Conservation (phyloP, 2,113 vertebrate species). For the Notechis scutatus region DNA sequence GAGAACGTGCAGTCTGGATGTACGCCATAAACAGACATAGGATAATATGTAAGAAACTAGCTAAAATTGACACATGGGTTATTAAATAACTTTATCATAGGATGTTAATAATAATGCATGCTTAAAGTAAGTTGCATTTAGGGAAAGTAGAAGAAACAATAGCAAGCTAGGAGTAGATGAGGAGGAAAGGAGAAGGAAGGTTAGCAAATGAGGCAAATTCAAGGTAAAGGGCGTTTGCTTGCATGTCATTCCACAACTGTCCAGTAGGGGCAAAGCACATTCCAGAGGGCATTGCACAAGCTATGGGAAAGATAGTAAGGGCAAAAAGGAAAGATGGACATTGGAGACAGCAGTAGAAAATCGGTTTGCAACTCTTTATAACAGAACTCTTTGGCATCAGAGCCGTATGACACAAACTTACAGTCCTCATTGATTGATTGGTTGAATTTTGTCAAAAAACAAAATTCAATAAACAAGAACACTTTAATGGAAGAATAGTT, state of each 20-base stretch:
- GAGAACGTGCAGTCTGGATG: conserved; percentile 89
- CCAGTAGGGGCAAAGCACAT: conserved; percentile 68
- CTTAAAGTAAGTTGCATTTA: conserved; percentile 99
- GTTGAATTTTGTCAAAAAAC: not conserved
- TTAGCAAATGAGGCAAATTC: conserved; percentile 48
- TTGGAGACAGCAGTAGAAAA: not conserved
- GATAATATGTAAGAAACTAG: conserved; percentile 81
- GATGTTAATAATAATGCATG: conserved; percentile 88
- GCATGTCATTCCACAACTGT: conserved; percentile 58
- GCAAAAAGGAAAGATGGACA: conserved; percentile 17
- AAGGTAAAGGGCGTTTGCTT: not conserved
- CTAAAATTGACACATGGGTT: conserved; percentile 81
- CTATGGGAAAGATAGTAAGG: conserved; percentile 35
- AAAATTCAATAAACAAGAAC: not conserved
- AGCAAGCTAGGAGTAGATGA: conserved; percentile 73
- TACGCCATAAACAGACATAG: conserved; percentile 80
- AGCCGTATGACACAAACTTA: not conserved
- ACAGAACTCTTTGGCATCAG: not conserved
- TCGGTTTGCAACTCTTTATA: not conserved
- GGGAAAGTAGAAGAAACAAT: conserved; percentile 93
- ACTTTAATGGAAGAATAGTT: not conserved
- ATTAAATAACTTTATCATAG: conserved; percentile 72
- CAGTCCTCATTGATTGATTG: not conserved
- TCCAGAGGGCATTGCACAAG: conserved; percentile 35
- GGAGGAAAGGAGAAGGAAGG: conserved; percentile 2